Evolutionary conservation across 2,888 invertebrate genomes (phyloP).

Genomic region (Lepidonotus clava): DNA sequence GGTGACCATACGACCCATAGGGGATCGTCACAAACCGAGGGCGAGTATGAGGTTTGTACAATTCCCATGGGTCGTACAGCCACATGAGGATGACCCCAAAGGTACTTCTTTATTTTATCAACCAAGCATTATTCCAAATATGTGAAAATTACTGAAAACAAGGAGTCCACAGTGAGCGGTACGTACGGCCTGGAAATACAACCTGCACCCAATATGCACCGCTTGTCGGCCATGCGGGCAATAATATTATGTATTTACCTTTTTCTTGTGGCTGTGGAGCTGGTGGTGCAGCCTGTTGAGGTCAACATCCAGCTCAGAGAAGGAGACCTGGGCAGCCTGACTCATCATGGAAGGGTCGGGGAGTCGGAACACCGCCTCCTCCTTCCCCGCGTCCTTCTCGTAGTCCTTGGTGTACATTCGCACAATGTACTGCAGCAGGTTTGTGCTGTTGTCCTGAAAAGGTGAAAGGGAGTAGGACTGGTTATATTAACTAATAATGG

Average conservation of each 20-base stretch:
- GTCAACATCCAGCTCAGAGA: constrained; percentile 57
- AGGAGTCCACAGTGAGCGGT: neutral
- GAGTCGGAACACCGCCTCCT: constrained; percentile 73
- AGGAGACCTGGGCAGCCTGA: constrained; percentile 75
- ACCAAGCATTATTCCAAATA: no score
- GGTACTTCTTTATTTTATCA: no score
- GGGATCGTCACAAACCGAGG: no score
- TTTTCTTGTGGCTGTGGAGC: constrained; percentile 48
- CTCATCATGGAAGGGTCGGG: constrained; percentile 76
- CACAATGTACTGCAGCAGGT: constrained; percentile 74
- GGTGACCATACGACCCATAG: no score
- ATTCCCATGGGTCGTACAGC: no score
- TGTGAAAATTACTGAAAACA: neutral
- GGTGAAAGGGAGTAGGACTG: neutral
- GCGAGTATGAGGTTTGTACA: no score
- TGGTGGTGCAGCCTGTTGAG: constrained; percentile 53
- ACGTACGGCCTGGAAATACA: neutral
- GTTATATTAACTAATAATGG: neutral
- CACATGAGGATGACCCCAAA: no score
- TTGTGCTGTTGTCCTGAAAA: constrained; percentile 72
- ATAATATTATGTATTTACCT: constrained; percentile 36
- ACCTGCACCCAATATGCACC: neutral
- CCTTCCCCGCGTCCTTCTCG: constrained; percentile 75
- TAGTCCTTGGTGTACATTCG: constrained; percentile 73
- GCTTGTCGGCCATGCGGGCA: no score